These are phyloP conservation scores for Lampris incognitus DNA, from an alignment of 2,113 vertebrate genomes.

Conservation along the genomic window DNA sequence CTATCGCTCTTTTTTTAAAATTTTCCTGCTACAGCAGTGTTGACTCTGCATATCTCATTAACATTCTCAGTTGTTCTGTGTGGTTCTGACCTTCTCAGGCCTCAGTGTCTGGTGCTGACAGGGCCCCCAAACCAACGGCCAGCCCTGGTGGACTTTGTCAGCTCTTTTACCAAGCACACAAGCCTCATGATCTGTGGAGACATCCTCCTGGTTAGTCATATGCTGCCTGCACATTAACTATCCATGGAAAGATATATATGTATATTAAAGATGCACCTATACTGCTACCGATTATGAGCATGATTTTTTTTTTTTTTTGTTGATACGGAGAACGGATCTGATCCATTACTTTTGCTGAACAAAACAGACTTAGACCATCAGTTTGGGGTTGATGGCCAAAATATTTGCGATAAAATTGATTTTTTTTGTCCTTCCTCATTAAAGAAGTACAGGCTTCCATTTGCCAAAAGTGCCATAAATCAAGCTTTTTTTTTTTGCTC, in stretches of 20 bases:
- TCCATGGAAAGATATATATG: not conserved
- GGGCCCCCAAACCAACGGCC: constrained; percentile 79
- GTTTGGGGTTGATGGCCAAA: no score
- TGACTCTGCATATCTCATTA: not conserved
- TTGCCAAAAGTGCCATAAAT: no score
- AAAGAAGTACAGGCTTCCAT: no score
- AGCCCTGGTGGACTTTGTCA: constrained; percentile 83
- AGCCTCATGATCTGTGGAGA: constrained; percentile 86
- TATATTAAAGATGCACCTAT: no score
- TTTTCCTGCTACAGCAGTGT: not conserved
- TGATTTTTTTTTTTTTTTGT: no score
- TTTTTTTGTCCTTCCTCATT: no score
- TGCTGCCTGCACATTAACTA: not conserved
- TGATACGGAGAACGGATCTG: no score
- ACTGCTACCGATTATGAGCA: no score
- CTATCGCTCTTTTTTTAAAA: not conserved
- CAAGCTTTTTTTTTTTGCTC: no score
- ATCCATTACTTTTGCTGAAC: no score
- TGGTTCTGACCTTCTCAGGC: constrained; percentile 55
- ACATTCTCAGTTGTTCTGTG: not conserved
- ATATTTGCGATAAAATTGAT: no score
- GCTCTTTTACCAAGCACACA: constrained; percentile 81
- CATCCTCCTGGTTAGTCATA: constrained; percentile 73
- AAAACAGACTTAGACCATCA: no score
- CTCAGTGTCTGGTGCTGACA: constrained; percentile 84